These are phyloP conservation scores for Lycodopsis pacificus DNA, from an alignment of 2,797 vertebrate species.

Conservation along the genomic window DNA sequence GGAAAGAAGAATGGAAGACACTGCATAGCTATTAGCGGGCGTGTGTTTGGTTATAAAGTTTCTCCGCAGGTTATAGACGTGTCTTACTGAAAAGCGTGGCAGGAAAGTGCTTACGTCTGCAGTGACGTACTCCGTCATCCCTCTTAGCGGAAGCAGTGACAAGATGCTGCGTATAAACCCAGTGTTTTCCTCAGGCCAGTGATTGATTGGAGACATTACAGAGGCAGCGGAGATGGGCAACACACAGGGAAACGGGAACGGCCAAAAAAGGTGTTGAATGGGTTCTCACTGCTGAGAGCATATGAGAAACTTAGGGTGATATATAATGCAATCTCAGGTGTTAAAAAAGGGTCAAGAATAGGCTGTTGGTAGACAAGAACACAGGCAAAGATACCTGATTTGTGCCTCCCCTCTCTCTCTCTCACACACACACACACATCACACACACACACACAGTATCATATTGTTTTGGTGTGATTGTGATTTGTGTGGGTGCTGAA, in stretches of 20 bases:
- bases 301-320: conserved; percentile 36
- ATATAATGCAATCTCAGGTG: conserved; percentile 57
- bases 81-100: conserved; percentile 24
- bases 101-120: conserved; percentile 8
- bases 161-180: conserved; percentile 41
- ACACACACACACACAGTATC: conserved; percentile 28
- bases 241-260: conserved; percentile 13
- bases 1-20: conserved; percentile 21
- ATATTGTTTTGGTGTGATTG: conserved; percentile 74
- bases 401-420: conserved; percentile 22
- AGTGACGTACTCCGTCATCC: conserved; percentile 17
- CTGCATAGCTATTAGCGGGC: conserved; percentile 34
- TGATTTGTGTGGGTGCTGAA: conserved; percentile 83
- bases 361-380: conserved; percentile 31
- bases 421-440: conserved; percentile 6
- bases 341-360: conserved; percentile 54
- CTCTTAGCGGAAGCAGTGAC: conserved; percentile 20
- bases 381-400: conserved; percentile 44
- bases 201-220: conserved; percentile 50
- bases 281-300: conserved; percentile 22
- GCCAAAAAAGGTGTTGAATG: conserved; percentile 29
- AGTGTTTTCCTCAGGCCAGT: conserved; percentile 8
- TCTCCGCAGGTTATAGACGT: conserved; percentile 16
- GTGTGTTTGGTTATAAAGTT: conserved; percentile 34
- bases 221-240: conserved; percentile 28